Conservation (phyloP, 2,888 invertebrate genomes). For the Drosophila aldrichi region DNA sequence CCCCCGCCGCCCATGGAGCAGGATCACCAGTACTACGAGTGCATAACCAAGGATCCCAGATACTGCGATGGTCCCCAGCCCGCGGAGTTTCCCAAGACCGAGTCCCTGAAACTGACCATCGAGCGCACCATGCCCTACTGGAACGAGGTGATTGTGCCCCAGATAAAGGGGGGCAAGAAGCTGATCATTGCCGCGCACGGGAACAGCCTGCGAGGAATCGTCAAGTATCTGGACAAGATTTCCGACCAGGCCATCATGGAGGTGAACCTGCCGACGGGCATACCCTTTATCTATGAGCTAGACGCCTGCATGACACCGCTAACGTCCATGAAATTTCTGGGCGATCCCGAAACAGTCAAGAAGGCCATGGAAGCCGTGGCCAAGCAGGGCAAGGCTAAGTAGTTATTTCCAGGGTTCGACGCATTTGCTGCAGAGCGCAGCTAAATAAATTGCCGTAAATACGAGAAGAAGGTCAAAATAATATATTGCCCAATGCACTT, state of each 20-base stretch:
- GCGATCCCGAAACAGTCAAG: conserved; percentile 92
- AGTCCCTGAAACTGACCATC: conserved; percentile 93
- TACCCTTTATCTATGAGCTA: conserved; percentile 92
- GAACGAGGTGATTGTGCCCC: conserved; percentile 90
- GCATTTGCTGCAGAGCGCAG: conserved; percentile 27
- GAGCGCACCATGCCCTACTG: conserved; percentile 94
- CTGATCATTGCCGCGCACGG: conserved; percentile 95
- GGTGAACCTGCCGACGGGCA: conserved; percentile 92
- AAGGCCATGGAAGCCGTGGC: conserved; percentile 93
- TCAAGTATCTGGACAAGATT: conserved; percentile 93
- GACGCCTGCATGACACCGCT: conserved; percentile 91
- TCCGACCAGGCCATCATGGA: conserved; percentile 91
- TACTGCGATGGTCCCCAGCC: conserved; percentile 90
- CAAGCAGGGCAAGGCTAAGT: conserved; percentile 90
- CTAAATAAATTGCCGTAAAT: conserved; percentile 47
- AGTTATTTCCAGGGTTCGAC: conserved; percentile 80
- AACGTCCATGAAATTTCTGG: conserved; percentile 91
- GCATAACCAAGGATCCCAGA: conserved; percentile 91
- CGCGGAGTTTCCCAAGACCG: conserved; percentile 93
- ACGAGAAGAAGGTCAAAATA: conserved; percentile 63
- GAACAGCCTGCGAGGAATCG: conserved; percentile 94
- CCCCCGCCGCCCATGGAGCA: conserved; percentile 94
- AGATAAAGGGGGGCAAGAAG: conserved; percentile 91
- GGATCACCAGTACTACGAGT: conserved; percentile 91
- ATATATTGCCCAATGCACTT: conserved; percentile 49